Evolutionary conservation across 2,797 vertebrate species (phyloP).

Genomic region (Syndactyla subalaris): DNA sequence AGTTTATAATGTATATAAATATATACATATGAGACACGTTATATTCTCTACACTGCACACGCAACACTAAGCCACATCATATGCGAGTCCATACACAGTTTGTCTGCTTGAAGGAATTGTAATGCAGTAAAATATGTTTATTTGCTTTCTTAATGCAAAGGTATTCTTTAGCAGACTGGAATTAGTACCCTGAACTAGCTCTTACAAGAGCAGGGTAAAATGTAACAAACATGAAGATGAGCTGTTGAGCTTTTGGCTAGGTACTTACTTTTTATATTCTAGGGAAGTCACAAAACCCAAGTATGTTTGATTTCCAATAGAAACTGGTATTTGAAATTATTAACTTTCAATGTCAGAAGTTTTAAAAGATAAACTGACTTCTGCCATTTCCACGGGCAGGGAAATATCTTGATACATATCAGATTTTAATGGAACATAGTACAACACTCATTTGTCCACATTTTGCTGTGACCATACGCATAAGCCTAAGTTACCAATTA

Average conservation of each 20-base stretch:
- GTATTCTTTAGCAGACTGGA: not conserved
- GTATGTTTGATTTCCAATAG: not conserved
- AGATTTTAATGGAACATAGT: not conserved
- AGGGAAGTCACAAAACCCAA: not conserved
- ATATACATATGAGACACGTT: not conserved
- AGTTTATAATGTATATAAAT: not conserved
- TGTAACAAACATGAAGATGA: not conserved
- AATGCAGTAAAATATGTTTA: not conserved
- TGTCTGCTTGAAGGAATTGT: not conserved
- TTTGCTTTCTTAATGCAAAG: not conserved
- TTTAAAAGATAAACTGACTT: not conserved
- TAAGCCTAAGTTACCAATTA: not conserved
- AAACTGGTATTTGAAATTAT: not conserved
- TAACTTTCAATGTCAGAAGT: not conserved
- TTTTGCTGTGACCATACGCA: not conserved
- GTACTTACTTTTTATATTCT: not conserved
- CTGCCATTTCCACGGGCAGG: not conserved
- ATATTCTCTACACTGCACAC: not conserved
- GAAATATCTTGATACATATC: not conserved
- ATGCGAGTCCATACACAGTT: rapidly evolving
- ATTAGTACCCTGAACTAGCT: not conserved
- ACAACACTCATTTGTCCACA: not conserved
- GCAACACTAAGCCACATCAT: not conserved
- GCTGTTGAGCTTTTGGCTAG: not conserved
- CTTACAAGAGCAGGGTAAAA: not conserved